Conservation (phyloP, 2,797 vertebrate species). For the Tapera naevia region DNA sequence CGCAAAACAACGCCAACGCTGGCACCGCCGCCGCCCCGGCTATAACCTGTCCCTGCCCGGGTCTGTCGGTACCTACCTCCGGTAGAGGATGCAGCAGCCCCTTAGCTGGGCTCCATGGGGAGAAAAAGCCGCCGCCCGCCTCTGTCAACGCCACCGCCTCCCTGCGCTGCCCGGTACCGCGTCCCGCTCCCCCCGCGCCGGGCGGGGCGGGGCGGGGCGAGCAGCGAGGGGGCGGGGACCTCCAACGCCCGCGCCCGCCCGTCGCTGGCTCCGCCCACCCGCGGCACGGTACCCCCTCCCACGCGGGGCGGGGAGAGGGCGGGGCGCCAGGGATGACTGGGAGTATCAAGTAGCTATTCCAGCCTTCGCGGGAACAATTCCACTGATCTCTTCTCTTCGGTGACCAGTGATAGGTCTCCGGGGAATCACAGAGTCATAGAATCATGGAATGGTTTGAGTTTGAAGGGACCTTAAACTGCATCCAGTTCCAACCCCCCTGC, state of each 20-base stretch:
- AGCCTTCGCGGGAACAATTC: rapidly evolving
- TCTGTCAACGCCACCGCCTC: constrained; percentile 31
- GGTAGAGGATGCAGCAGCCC: background rate
- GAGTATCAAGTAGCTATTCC: too few relatives aligned
- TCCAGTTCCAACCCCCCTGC: too few relatives aligned
- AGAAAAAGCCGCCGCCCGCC: background rate
- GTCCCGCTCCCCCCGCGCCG: constrained; percentile 33
- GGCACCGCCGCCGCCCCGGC: background rate
- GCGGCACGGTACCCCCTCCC: background rate
- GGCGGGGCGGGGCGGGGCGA: constrained; percentile 58
- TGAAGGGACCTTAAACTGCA: too few relatives aligned
- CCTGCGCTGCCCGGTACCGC: constrained; percentile 19
- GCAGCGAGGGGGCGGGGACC: background rate
- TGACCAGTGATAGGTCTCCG: too few relatives aligned
- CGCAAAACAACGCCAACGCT: background rate
- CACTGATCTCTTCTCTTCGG: too few relatives aligned
- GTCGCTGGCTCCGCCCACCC: background rate
- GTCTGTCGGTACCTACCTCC: background rate
- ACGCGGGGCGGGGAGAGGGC: background rate
- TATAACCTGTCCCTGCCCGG: background rate
- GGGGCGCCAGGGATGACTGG: rapidly evolving
- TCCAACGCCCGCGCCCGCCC: background rate
- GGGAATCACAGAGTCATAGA: too few relatives aligned
- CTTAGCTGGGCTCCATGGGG: constrained; percentile 32
- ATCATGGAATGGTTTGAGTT: too few relatives aligned